Evolutionary conservation across 35 echinoderm and acorn worm species (phyloP), one percentile per base, ranked within the genome.

Genomic region (Apostichopus parvimensis): DNA sequence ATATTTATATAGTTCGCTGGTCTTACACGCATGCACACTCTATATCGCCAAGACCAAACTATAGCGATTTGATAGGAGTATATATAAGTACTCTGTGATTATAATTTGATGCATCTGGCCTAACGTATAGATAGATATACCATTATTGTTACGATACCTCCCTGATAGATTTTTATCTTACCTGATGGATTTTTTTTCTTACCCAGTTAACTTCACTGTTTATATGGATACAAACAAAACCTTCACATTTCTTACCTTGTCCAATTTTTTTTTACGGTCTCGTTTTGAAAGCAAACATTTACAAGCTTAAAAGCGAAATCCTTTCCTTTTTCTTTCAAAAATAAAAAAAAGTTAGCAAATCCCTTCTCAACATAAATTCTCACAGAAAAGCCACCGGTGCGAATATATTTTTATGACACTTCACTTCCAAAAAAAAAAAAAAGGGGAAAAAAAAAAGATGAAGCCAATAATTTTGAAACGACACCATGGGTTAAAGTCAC

Each of bases 231-330:
- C 71, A 75, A 75, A 75, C 71, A 75, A 18, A 20, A 22, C 17
- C 20, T n/a, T 18, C 14, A 75, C 71, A 75, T 75, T 75, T 75
- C 20, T 18, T 75, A 22, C 71, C 20, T 61, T 61, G 58, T 61
- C 58, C 7, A 61, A 61, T 12, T 61, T 61, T 20, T 20, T 75
- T 84, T 84, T 84, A 84, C 81, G 81, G 56, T 54, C 81, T 57
- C 81, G 71, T 88, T 88, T 66, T 88, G 17, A 72, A 88, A 88
- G 86, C 86, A 88, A 88, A 88, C 86, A 88, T 88, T 88, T 53
- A 88, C 61, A 34, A 57, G 61, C 86, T 25, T 25, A 87, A 52
- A 57, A 54, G 20, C 13, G 9, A 22, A 20, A 61, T 58, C 6
- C 10, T 88, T 15, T 73, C 11, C 26, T 65, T 88, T 88, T 65